A percentile compares a stretch with the other conserved stretches of the same genome.
These are phyloP conservation scores for Tapirus indicus DNA, from an alignment of 2,797 vertebrate species.

Conservation along the genomic window DNA sequence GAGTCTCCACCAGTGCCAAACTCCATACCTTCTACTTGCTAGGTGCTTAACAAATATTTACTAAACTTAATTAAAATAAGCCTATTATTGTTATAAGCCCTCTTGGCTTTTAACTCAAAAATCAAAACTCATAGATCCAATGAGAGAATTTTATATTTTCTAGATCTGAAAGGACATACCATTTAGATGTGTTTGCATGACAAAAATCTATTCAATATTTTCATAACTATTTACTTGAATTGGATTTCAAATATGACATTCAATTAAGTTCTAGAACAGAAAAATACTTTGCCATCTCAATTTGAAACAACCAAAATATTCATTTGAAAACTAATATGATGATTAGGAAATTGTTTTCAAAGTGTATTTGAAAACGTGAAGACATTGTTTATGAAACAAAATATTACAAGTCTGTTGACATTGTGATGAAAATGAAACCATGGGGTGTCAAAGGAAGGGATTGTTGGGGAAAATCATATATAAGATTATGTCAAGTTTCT, in stretches of 20 bases:
- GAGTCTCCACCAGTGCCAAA: background rate
- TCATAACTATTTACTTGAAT: conserved; percentile 34
- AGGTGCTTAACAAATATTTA: background rate
- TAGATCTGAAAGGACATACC: background rate
- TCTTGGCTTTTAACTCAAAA: background rate
- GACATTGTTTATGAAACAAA: conserved; percentile 7
- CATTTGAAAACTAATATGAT: background rate
- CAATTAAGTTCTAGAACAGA: background rate
- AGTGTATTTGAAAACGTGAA: background rate
- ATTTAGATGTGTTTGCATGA: conserved; percentile 1
- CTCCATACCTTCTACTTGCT: background rate
- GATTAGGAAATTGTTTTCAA: conserved; percentile 22
- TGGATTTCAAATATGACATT: background rate
- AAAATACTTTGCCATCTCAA: background rate
- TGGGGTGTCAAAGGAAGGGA: background rate
- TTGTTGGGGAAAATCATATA: background rate
- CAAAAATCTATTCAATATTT: background rate
- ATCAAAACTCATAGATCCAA: background rate
- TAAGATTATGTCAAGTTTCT: background rate
- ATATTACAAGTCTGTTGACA: conserved; percentile 21
- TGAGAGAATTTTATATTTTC: background rate
- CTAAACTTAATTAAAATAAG: conserved; percentile 30
- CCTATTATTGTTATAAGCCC: background rate
- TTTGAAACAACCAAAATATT: conserved; percentile 7
- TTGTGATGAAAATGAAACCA: conserved; percentile 1